phyloP scores from a whole-genome alignment of 2,888 invertebrate species.

The Agonopterix heracliana region DNA sequence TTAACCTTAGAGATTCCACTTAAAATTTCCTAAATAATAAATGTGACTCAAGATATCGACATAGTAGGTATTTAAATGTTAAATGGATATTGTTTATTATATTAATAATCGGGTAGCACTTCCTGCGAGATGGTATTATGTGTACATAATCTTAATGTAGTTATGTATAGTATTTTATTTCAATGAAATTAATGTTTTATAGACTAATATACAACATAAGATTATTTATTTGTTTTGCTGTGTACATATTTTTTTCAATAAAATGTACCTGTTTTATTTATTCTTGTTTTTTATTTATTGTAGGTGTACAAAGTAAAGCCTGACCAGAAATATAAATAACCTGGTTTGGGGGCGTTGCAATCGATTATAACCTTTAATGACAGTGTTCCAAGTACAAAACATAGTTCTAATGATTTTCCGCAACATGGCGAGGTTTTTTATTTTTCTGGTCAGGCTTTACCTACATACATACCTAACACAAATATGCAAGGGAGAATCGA shows the following conservation, averaged over 20 bases:
- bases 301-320: too few species aligned
- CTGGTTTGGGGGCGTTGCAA: too few species aligned
- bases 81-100: slow-evolving; percentile 70
- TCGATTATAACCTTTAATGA: too few species aligned
- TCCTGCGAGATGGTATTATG: slow-evolving; percentile 70
- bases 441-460: too few species aligned
- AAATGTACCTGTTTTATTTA: slow-evolving; percentile 76
- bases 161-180: slow-evolving; percentile 76
- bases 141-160: slow-evolving; percentile 73
- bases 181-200: slow-evolving; percentile 76
- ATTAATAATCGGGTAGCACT: slow-evolving; percentile 55
- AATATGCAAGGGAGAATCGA: too few species aligned
- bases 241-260: slow-evolving; percentile 77
- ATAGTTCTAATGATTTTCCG: too few species aligned
- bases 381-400: too few species aligned
- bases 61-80: slow-evolving; percentile 61
- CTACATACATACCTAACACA: too few species aligned
- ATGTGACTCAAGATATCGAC: slow-evolving; percentile 63
- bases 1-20: slow-evolving; percentile 58
- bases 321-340: too few species aligned
- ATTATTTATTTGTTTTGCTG: slow-evolving; percentile 77
- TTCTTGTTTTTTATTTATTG: neutral
- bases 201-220: slow-evolving; percentile 76
- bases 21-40: slow-evolving; percentile 55
- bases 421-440: too few species aligned